Evolutionary conservation across 2,888 invertebrate genomes (phyloP).

Genomic region (Abrostola tripartita): DNA sequence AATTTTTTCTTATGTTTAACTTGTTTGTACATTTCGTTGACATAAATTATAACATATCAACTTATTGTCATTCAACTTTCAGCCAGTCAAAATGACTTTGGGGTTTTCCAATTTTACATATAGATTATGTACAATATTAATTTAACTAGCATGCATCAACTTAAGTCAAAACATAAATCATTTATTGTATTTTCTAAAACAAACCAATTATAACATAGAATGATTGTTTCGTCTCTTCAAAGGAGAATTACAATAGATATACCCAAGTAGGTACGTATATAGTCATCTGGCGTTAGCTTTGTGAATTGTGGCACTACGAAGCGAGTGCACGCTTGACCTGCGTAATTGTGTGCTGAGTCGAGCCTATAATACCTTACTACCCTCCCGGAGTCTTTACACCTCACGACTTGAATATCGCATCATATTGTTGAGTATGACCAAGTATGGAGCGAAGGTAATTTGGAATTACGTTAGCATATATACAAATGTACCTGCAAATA

Average conservation of each 20-base stretch:
- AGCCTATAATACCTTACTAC: constrained; percentile 71
- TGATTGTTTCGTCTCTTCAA: constrained; percentile 21
- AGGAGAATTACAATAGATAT: constrained; percentile 43
- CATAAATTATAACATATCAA: too few relatives aligned
- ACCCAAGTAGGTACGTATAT: constrained; percentile 42
- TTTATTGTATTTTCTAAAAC: neutral
- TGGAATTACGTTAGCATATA: neutral
- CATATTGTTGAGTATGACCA: constrained; percentile 28
- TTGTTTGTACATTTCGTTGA: too few relatives aligned
- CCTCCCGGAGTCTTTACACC: constrained; percentile 58
- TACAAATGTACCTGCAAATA: neutral
- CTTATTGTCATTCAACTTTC: too few relatives aligned
- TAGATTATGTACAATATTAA: too few relatives aligned
- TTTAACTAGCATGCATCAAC: too few relatives aligned
- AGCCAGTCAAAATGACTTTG: too few relatives aligned
- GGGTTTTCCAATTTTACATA: too few relatives aligned
- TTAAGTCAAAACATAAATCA: neutral
- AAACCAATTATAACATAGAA: constrained; percentile 17
- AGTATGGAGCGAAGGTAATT: constrained; percentile 5
- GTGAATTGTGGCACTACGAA: constrained; percentile 65
- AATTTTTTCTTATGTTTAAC: too few relatives aligned
- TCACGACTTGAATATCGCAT: constrained; percentile 52
- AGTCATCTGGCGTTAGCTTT: constrained; percentile 64
- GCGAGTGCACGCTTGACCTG: constrained; percentile 78
- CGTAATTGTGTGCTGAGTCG: constrained; percentile 79